phyloP scores from a whole-genome alignment of 2,888 invertebrate genomes.

The Tipula lateralis region DNA sequence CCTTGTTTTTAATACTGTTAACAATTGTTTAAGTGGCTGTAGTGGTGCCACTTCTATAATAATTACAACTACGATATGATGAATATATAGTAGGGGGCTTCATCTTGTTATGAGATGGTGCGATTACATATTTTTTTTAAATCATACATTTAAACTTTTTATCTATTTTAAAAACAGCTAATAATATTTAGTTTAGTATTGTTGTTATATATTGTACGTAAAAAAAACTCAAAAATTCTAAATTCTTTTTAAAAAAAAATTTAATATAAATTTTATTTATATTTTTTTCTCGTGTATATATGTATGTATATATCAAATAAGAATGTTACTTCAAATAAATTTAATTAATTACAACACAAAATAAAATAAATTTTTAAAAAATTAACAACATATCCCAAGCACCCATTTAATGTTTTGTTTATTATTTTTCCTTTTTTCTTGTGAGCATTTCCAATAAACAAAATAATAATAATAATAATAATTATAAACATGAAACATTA shows the following conservation, averaged over 20 bases:
- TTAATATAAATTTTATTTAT: conserved; percentile 24
- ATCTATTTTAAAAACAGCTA: not conserved
- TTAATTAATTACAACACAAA: conserved; percentile 19
- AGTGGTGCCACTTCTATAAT: not conserved
- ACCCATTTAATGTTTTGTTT: not conserved
- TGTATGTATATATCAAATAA: not conserved
- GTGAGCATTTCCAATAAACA: conserved; percentile 19
- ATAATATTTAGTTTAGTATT: not conserved
- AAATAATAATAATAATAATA: not conserved
- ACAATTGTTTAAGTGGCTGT: not conserved
- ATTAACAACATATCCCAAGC: conserved; percentile 19
- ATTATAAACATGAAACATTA: not conserved
- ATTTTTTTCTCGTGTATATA: not conserved
- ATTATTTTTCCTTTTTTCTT: not conserved
- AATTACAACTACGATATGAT: not conserved
- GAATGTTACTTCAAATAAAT: not conserved
- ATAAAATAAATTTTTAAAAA: not conserved
- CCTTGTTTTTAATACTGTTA: conserved; percentile 8
- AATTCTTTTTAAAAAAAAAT: not conserved
- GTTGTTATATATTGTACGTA: not conserved
- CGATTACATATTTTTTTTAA: not conserved
- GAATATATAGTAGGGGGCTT: not conserved
- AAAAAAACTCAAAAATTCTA: not conserved
- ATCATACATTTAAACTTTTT: not conserved
- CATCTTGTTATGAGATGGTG: not conserved